These are phyloP conservation scores for Himalopsyche anomala DNA, from an alignment of 2,888 invertebrate species.

Conservation along the genomic window DNA sequence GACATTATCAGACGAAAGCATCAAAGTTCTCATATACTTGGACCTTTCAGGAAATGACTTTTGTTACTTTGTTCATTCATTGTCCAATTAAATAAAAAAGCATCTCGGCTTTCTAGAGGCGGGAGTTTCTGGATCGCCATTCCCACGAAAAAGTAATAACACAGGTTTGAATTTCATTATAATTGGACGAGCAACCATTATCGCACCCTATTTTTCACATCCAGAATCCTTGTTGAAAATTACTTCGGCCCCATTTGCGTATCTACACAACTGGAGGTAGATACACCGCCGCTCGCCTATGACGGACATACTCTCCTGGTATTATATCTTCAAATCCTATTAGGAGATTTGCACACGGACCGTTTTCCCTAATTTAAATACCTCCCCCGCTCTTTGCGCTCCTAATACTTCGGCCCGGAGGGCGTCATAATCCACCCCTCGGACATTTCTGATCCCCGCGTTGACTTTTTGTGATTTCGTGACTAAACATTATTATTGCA, in stretches of 20 bases:
- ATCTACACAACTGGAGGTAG: constrained; percentile 48
- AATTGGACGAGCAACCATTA: constrained; percentile 65
- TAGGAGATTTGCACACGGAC: constrained; percentile 66
- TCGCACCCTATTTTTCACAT: constrained; percentile 65
- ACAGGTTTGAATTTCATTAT: constrained; percentile 66
- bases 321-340: constrained; percentile 66
- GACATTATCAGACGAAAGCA: constrained; percentile 24
- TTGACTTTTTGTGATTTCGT: constrained; percentile 65
- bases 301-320: constrained; percentile 64
- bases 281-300: constrained; percentile 50
- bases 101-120: constrained; percentile 39
- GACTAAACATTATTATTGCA: constrained; percentile 39
- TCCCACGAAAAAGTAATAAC: constrained; percentile 53
- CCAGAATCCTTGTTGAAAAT: constrained; percentile 63
- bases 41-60: constrained; percentile 28
- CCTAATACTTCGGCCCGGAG: constrained; percentile 50
- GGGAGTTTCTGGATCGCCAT: constrained; percentile 40
- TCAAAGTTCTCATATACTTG: constrained; percentile 11
- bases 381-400: constrained; percentile 51
- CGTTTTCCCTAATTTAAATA: constrained; percentile 66
- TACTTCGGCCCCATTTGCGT: constrained; percentile 56
- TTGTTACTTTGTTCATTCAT: constrained; percentile 40
- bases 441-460: constrained; percentile 61
- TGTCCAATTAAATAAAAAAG: constrained; percentile 57
- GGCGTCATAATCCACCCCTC: constrained; percentile 63